These are phyloP conservation scores for Vombatus ursinus DNA, from an alignment of 2,113 vertebrate genomes.

Conservation along the genomic window DNA sequence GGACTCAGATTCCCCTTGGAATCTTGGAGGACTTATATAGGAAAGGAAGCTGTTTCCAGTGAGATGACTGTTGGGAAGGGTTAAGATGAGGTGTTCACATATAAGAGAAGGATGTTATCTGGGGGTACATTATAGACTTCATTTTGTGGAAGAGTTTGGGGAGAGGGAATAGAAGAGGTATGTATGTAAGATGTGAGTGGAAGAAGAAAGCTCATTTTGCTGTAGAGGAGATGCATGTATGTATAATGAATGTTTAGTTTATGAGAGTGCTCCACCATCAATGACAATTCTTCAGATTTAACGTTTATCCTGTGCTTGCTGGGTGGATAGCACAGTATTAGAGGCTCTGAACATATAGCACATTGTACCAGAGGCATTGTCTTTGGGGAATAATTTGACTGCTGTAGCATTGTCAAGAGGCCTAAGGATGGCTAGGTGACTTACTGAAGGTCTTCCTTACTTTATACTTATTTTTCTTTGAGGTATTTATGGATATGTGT, in stretches of 20 bases:
- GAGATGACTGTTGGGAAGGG: slow-evolving; percentile 4
- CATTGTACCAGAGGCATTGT: slow-evolving; percentile 50
- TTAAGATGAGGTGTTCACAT: slow-evolving; percentile 15
- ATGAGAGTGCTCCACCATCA: background rate
- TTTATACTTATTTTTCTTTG: slow-evolving; percentile 54
- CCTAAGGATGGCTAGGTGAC: background rate
- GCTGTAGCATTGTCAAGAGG: slow-evolving; percentile 22
- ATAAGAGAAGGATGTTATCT: slow-evolving; percentile 30
- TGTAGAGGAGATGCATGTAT: background rate
- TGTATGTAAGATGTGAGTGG: background rate
- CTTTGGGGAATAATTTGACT: slow-evolving; percentile 27
- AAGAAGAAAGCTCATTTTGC: background rate
- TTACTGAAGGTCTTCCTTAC: slow-evolving; percentile 41
- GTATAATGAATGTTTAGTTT: background rate
- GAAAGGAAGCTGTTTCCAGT: background rate
- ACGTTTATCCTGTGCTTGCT: slow-evolving; percentile 8
- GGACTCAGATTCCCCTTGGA: background rate
- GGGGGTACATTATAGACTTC: background rate
- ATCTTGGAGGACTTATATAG: background rate
- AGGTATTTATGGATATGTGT: slow-evolving; percentile 49
- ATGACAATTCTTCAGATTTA: slow-evolving; percentile 43
- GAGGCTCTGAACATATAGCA: slow-evolving; percentile 40
- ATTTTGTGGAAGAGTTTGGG: background rate
- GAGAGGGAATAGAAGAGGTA: background rate
- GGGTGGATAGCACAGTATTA: slow-evolving; percentile 8